These are phyloP conservation scores for Megalopta genalis DNA, from an alignment of 1,140 invertebrate species.

Conservation along the genomic window DNA sequence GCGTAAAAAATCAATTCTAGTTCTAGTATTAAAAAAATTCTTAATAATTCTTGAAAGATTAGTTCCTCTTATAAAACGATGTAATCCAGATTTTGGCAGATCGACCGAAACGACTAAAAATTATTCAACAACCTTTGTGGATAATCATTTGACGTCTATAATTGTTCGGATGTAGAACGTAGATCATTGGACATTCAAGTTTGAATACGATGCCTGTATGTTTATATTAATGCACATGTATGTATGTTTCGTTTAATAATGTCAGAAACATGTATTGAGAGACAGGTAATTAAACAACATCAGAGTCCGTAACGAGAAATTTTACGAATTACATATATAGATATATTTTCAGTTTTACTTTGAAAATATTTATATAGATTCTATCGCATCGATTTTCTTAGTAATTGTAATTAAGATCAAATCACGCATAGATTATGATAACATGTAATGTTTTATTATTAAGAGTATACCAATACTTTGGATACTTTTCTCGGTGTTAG, in stretches of 20 bases:
- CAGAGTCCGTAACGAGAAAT: background rate
- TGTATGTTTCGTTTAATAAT: background rate
- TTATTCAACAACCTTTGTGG: background rate
- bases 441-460: background rate
- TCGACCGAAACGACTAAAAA: background rate
- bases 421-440: background rate
- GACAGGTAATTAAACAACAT: background rate
- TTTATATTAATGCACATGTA: background rate
- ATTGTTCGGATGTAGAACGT: background rate
- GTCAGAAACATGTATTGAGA: background rate
- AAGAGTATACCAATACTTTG: background rate
- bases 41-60: too few species aligned
- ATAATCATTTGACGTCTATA: conserved; percentile 1
- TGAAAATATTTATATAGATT: background rate
- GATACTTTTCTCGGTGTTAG: background rate
- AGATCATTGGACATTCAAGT: background rate
- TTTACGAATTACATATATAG: background rate
- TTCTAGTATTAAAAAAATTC: background rate
- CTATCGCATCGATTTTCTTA: background rate
- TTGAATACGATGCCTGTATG: background rate
- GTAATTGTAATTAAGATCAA: background rate
- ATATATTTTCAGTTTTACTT: background rate
- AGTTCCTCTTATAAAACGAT: background rate
- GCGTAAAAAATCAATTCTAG: background rate
- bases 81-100: background rate